A percentile compares a stretch with the other conserved stretches of the same genome.
Evolutionary conservation across 2,888 invertebrate species (phyloP).

Genomic region (Erebia epiphron): DNA sequence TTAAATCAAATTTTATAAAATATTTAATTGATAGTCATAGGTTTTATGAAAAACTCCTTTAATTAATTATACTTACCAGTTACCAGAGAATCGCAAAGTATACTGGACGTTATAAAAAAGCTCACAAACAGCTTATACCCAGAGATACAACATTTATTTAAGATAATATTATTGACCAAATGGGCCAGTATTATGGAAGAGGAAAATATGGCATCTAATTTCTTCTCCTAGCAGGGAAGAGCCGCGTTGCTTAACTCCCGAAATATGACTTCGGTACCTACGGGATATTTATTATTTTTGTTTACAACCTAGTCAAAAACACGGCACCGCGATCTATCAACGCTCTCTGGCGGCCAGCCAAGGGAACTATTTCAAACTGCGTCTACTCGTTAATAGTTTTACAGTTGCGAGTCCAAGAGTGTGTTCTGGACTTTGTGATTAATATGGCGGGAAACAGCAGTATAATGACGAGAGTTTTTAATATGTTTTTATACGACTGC

Average conservation of each 20-base stretch:
- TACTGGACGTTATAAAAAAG: too few relatives aligned
- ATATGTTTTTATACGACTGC: too few relatives aligned
- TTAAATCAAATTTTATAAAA: too few relatives aligned
- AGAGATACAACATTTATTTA: too few relatives aligned
- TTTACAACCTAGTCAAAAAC: slow-evolving; percentile 73
- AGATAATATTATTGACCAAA: background rate
- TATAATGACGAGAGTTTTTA: slow-evolving; percentile 48
- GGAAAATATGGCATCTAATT: background rate
- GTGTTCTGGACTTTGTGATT: slow-evolving; percentile 57
- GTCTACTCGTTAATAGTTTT: slow-evolving; percentile 73
- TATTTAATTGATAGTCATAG: too few relatives aligned
- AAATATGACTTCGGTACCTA: slow-evolving; percentile 12
- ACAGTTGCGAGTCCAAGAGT: slow-evolving; percentile 57
- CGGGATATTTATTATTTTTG: slow-evolving; percentile 71
- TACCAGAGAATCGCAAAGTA: too few relatives aligned
- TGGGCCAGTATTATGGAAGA: background rate
- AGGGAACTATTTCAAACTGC: slow-evolving; percentile 74
- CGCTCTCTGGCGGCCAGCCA: slow-evolving; percentile 70
- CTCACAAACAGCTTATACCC: too few relatives aligned
- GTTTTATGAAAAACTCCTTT: too few relatives aligned
- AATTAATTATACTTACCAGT: too few relatives aligned
- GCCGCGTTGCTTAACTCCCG: background rate
- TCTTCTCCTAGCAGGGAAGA: slow-evolving; percentile 29
- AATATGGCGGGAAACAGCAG: slow-evolving; percentile 50
- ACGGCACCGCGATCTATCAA: slow-evolving; percentile 69